Base-by-base conservation (phyloP, 2,113 vertebrate species). In the Callorhinus ursinus region DNA sequence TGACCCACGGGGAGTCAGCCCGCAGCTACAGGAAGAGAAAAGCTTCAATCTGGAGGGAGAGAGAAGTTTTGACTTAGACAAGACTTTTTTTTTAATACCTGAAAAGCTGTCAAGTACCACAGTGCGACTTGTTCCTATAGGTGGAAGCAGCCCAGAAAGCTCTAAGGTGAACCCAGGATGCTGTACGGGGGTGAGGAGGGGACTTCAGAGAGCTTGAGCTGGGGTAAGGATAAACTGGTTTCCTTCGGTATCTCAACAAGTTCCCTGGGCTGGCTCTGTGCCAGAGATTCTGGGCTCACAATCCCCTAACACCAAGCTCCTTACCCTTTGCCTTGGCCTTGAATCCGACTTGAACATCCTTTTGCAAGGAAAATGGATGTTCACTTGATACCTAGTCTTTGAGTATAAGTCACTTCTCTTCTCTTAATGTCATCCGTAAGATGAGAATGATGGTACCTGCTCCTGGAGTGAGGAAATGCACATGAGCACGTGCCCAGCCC, bases 301-400 rank as follows among this genome's bases (percentile, higher is more conserved):
- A 46, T 0, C 49, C 42, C 28, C 12, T 53, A 61, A 31, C 76
- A 61, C 82, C 53, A 76, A 55, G 39, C 28, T 53, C 57, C n/a
- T 15, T 22, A n/a, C 5, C 0, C 0, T 80, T 91, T 91, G 77
- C 59, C 49, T 81, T 49, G 76, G n/a, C 79, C 8, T 65, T 28
- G 93, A 94, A 89, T 63, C 18, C 71, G 65, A 71, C 77, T 21
- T 42, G 2, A 88, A 15, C 74, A 79, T 51, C 67, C 51, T n/a
- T 88, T 96, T 61, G 72, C 22, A 15, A 71, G 31, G 69, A 88
- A 97, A 96, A 91, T 15, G 76, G 33, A 4, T 28, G 36, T 61
- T 89, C 81, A 79, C 93, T 92, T 49, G 61, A 79, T 5, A 36
- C 93, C 6, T 2, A 10, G 21, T 31, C 14, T 24, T 24, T 49